These are phyloP conservation scores for Cheiracanthium punctorium DNA, from an alignment of 2,888 invertebrate species.

Conservation along the genomic window DNA sequence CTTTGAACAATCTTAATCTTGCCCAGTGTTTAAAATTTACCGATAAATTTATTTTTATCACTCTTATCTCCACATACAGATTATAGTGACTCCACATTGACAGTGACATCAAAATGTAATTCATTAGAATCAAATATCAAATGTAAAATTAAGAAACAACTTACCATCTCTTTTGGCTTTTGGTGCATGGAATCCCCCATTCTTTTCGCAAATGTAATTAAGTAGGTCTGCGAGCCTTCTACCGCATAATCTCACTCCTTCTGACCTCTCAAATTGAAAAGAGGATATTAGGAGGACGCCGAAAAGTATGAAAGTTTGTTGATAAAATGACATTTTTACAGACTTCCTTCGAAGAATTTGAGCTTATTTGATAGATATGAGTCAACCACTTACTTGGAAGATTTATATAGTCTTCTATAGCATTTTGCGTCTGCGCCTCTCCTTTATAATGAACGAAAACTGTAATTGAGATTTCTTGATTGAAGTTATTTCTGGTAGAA, in stretches of 20 bases:
- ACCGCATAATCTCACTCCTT: conserved; percentile 30
- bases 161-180: conserved; percentile 40
- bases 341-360: not conserved
- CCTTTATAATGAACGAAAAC: not conserved
- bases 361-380: not conserved
- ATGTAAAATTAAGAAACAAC: not conserved
- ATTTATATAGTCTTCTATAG: not conserved
- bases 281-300: not conserved
- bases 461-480: not conserved
- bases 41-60: no score
- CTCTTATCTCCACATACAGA: no score
- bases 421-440: not conserved
- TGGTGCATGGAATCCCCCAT: conserved; percentile 59
- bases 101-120: no score
- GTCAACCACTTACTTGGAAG: not conserved
- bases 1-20: no score
- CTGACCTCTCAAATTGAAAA: not conserved
- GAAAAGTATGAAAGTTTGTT: not conserved
- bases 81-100: no score
- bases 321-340: not conserved
- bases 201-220: conserved; percentile 53
- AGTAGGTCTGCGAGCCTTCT: conserved; percentile 51
- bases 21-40: no score
- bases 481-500: not conserved
- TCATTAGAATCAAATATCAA: no score